Conservation (phyloP, 35 echinoderm and acorn worm genomes). For the Diadema setosum region DNA sequence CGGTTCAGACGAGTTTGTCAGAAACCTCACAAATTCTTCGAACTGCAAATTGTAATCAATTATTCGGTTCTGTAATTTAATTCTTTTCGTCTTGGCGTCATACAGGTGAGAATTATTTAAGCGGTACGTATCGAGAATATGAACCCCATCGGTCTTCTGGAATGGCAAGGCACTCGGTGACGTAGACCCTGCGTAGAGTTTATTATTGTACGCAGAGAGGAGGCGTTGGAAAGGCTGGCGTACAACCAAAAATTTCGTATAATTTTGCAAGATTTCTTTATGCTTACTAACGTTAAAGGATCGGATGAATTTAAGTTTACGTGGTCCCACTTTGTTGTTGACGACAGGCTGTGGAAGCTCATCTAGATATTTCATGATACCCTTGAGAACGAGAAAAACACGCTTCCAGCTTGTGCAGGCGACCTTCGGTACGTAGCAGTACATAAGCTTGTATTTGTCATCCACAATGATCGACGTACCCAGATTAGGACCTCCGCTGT, state of each 20-base stretch:
- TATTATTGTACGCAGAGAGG: slow-evolving; percentile 84
- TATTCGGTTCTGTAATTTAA: background rate
- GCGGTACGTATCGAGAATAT: slow-evolving; percentile 19
- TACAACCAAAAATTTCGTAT: slow-evolving; percentile 91
- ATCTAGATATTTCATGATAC: slow-evolving; percentile 14
- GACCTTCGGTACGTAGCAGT: slow-evolving; percentile 85
- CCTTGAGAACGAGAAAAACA: slow-evolving; percentile 69
- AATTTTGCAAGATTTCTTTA: slow-evolving; percentile 45
- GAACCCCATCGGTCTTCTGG: background rate
- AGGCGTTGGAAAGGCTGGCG: slow-evolving; percentile 80
- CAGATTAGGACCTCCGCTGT: background rate
- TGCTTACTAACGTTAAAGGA: background rate
- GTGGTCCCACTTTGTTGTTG: background rate
- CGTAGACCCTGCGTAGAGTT: slow-evolving; percentile 48
- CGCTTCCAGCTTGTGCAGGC: slow-evolving; percentile 94
- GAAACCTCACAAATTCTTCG: background rate
- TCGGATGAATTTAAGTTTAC: slow-evolving; percentile 25
- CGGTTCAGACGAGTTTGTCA: background rate
- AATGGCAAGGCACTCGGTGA: background rate
- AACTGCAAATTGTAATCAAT: background rate
- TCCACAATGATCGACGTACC: slow-evolving; percentile 35
- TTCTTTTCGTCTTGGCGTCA: too few relatives aligned
- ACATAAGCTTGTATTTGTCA: slow-evolving; percentile 75
- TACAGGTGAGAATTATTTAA: too few relatives aligned
- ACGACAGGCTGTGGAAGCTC: slow-evolving; percentile 59